phyloP scores from a whole-genome alignment of 2,888 invertebrate genomes.

The Tinea semifulvella region DNA sequence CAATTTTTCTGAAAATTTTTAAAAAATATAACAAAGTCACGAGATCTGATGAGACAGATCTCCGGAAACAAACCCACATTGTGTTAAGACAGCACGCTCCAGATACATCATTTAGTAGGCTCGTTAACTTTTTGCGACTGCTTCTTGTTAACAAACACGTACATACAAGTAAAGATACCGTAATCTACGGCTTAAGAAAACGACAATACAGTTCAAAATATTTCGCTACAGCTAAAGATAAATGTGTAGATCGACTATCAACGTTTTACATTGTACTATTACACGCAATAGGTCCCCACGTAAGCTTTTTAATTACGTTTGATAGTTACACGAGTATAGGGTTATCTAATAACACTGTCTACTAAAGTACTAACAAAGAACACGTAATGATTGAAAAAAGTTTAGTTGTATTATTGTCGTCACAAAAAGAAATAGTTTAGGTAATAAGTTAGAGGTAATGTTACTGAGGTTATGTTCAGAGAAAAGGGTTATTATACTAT shows the following conservation, averaged over 20 bases:
- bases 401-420: too few species aligned
- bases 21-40: background rate
- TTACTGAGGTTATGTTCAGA: too few species aligned
- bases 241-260: background rate
- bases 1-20: background rate
- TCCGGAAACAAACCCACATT: conserved; percentile 10
- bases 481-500: too few species aligned
- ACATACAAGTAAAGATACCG: conserved; percentile 15
- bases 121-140: conserved; percentile 32
- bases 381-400: too few species aligned
- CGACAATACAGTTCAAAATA: background rate
- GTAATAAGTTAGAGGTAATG: too few species aligned
- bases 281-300: conserved; percentile 4
- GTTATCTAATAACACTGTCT: conserved; percentile 7
- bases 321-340: background rate
- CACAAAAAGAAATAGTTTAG: too few species aligned
- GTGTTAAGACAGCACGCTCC: conserved; percentile 28
- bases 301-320: conserved; percentile 2
- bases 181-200: too few species aligned
- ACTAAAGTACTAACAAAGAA: too few species aligned
- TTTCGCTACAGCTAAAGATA: background rate
- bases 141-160: conserved; percentile 26
- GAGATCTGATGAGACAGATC: background rate
- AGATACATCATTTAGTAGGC: conserved; percentile 31
- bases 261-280: conserved; percentile 5